Conservation (phyloP, 2,113 vertebrate species). For the Sylvietta virens region DNA sequence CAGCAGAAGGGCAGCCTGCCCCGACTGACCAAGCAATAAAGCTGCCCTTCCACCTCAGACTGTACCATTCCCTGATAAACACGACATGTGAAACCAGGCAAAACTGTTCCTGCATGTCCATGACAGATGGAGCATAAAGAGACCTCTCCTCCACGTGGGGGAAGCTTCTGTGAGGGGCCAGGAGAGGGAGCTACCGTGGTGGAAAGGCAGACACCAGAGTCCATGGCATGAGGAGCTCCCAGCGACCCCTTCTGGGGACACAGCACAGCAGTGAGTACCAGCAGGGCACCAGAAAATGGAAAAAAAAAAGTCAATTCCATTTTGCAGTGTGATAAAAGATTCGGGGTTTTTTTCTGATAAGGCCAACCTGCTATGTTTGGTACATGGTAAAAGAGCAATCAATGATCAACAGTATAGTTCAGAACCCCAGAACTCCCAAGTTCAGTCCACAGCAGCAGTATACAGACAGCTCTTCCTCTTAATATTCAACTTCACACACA, state of each 20-base stretch:
- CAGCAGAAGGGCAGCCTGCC: background rate
- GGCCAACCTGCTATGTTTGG: background rate
- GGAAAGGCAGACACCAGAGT: background rate
- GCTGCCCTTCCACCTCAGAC: background rate
- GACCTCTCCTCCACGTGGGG: background rate
- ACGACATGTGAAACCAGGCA: fast-evolving
- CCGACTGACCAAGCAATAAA: fast-evolving
- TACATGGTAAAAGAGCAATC: background rate
- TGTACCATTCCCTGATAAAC: background rate
- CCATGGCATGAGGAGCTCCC: background rate
- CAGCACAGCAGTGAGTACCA: background rate
- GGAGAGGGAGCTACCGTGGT: background rate
- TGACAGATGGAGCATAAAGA: background rate
- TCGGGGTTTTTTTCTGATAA: background rate
- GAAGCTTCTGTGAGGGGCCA: background rate
- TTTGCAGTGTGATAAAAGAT: background rate
- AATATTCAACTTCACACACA: background rate
- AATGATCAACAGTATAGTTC: background rate
- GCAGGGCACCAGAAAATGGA: background rate
- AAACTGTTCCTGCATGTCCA: fast-evolving
- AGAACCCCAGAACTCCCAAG: background rate
- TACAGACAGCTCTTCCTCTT: background rate
- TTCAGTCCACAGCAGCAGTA: background rate
- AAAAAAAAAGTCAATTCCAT: background rate
- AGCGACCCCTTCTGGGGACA: background rate